phyloP scores from a whole-genome alignment of 2,797 vertebrate genomes.

The Ctenopoma multispine region DNA sequence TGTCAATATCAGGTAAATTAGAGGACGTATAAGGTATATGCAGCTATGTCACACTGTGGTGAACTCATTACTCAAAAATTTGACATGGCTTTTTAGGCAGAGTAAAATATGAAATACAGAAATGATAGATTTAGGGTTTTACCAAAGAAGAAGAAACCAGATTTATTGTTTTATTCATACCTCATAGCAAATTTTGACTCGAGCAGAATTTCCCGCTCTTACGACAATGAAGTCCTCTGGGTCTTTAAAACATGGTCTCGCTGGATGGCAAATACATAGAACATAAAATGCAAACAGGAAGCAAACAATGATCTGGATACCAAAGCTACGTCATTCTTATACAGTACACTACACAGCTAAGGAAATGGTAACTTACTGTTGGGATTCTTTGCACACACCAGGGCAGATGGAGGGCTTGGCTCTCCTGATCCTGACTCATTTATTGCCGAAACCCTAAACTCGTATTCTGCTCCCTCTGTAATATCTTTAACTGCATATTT shows the following conservation, averaged over 20 bases:
- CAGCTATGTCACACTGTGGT: slow-evolving; percentile 4
- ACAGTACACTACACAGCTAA: slow-evolving; percentile 3
- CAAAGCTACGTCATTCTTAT: slow-evolving; percentile 17
- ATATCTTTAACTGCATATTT: slow-evolving; percentile 81
- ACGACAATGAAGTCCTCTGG: slow-evolving; percentile 85
- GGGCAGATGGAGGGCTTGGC: slow-evolving; percentile 83
- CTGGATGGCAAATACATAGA: slow-evolving; percentile 72
- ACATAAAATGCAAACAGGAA: slow-evolving; percentile 1
- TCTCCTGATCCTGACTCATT: slow-evolving; percentile 87
- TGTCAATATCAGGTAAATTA: slow-evolving; percentile 31
- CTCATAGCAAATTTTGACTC: slow-evolving; percentile 87
- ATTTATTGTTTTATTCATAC: slow-evolving; percentile 71
- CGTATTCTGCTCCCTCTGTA: slow-evolving; percentile 87
- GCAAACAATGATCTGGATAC: slow-evolving; percentile 1
- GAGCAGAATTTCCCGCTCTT: slow-evolving; percentile 85
- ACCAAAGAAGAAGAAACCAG: not conserved
- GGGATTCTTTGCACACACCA: slow-evolving; percentile 86
- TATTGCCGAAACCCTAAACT: slow-evolving; percentile 90
- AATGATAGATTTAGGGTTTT: slow-evolving; percentile 11
- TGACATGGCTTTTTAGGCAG: slow-evolving; percentile 8
- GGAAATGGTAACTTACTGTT: slow-evolving; percentile 82
- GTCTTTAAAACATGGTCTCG: slow-evolving; percentile 85
- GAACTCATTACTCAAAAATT: slow-evolving; percentile 21
- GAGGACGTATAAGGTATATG: slow-evolving; percentile 7
- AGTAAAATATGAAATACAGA: not conserved